phyloP scores from a whole-genome alignment of 2,888 invertebrate genomes.

The Ptychoptera contaminata region DNA sequence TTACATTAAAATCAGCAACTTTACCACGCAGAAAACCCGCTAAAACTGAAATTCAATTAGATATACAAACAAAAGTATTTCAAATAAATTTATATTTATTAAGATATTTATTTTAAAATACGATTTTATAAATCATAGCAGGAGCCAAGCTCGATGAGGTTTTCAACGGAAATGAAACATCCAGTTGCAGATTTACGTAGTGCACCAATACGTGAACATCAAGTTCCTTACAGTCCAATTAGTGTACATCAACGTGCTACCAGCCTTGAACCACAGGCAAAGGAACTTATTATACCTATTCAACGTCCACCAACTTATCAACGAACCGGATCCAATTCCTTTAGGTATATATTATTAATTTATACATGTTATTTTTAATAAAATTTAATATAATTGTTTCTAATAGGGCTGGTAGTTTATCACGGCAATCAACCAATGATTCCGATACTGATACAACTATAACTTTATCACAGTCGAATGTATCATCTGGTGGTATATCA shows the following conservation, averaged over 20 bases:
- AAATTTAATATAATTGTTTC: not conserved
- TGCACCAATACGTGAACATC: constrained; percentile 27
- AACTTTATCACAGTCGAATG: constrained; percentile 26
- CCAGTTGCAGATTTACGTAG: constrained; percentile 32
- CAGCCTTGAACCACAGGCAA: constrained; percentile 38
- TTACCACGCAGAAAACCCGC: constrained; percentile 46
- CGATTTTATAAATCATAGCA: too few species aligned
- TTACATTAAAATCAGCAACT: constrained; percentile 49
- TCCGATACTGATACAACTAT: constrained; percentile 51
- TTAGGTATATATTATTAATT: constrained; percentile 13
- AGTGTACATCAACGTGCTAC: constrained; percentile 33
- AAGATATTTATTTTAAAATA: too few species aligned
- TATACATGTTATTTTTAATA: not conserved
- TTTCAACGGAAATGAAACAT: constrained; percentile 45
- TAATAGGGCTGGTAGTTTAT: constrained; percentile 26
- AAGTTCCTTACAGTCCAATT: constrained; percentile 24
- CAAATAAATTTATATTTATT: too few species aligned
- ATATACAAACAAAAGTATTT: constrained; percentile 35
- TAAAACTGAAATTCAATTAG: constrained; percentile 45
- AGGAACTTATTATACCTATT: constrained; percentile 55
- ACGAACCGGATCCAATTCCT: constrained; percentile 25
- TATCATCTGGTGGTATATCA: constrained; percentile 22
- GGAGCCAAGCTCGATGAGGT: constrained; percentile 28
- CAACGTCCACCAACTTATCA: constrained; percentile 31
- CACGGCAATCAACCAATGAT: constrained; percentile 49